These are phyloP conservation scores for Idaea aversata DNA, from an alignment of 2,888 invertebrate genomes.

Conservation along the genomic window DNA sequence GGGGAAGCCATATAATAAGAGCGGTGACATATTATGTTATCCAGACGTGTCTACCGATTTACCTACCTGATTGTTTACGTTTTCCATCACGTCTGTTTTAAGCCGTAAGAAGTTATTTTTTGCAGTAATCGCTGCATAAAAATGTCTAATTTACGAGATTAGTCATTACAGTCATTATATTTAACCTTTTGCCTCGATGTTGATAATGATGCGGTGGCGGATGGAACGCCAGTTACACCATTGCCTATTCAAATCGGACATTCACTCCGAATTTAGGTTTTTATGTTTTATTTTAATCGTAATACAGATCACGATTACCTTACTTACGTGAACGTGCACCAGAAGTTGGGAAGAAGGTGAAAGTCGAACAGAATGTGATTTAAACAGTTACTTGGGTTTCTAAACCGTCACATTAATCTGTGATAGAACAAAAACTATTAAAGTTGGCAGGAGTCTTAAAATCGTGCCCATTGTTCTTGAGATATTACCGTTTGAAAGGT, in stretches of 20 bases:
- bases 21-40: conserved; percentile 30
- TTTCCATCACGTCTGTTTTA: conserved; percentile 19
- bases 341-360: conserved; percentile 46
- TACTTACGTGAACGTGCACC: conserved; percentile 55
- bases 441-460: conserved; percentile 13
- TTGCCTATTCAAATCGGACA: conserved; percentile 25
- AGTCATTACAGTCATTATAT: conserved; percentile 10
- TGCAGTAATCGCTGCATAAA: conserved; percentile 20
- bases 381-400: conserved; percentile 29
- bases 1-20: conserved; percentile 20
- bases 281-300: conserved; percentile 43
- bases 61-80: conserved; percentile 22
- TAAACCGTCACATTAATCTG: conserved; percentile 36
- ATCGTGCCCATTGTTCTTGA: conserved; percentile 17
- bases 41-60: conserved; percentile 21
- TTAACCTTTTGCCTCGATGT: conserved; percentile 22
- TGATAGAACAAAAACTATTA: conserved; percentile 25
- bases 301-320: conserved; percentile 57
- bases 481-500: conserved; percentile 11
- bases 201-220: conserved; percentile 12
- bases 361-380: conserved; percentile 41
- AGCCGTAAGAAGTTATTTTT: conserved; percentile 25
- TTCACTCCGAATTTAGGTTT: conserved; percentile 43
- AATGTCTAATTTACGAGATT: conserved; percentile 20
- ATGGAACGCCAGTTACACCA: conserved; percentile 10